A percentile compares a stretch with the other conserved stretches of the same genome.
These are phyloP conservation scores for Cydia amplana DNA, from an alignment of 1,140 invertebrate species.

Conservation along the genomic window DNA sequence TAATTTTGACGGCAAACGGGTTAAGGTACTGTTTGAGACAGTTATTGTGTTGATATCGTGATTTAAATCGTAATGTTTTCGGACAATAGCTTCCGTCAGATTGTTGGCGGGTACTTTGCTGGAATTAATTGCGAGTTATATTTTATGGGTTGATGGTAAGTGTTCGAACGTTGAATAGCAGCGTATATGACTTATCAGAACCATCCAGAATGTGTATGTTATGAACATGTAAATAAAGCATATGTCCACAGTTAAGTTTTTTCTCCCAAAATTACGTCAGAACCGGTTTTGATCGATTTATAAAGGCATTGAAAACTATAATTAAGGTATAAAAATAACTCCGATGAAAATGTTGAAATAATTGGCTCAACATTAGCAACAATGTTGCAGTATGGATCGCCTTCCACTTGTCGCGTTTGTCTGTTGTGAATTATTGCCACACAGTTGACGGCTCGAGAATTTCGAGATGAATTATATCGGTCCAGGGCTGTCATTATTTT, in stretches of 20 bases:
- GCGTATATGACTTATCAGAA: not conserved
- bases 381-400: not conserved
- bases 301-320: too few species aligned
- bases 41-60: constrained; percentile 36
- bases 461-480: not conserved
- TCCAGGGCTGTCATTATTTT: not conserved
- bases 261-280: too few species aligned
- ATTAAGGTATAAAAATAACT: not conserved
- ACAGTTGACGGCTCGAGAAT: not conserved
- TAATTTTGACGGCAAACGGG: not conserved
- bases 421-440: not conserved
- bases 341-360: not conserved
- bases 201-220: too few species aligned
- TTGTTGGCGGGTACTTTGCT: constrained; percentile 41
- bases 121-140: constrained; percentile 39
- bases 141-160: constrained; percentile 17
- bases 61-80: constrained; percentile 46
- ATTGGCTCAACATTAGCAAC: not conserved
- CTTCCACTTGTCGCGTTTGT: not conserved
- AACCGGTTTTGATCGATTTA: too few species aligned
- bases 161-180: not conserved
- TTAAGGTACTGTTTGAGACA: constrained; percentile 27
- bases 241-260: too few species aligned
- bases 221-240: too few species aligned
- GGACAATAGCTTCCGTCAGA: constrained; percentile 40